phyloP scores from a whole-genome alignment of 2,888 invertebrate species.

The Andricus quercusramuli region DNA sequence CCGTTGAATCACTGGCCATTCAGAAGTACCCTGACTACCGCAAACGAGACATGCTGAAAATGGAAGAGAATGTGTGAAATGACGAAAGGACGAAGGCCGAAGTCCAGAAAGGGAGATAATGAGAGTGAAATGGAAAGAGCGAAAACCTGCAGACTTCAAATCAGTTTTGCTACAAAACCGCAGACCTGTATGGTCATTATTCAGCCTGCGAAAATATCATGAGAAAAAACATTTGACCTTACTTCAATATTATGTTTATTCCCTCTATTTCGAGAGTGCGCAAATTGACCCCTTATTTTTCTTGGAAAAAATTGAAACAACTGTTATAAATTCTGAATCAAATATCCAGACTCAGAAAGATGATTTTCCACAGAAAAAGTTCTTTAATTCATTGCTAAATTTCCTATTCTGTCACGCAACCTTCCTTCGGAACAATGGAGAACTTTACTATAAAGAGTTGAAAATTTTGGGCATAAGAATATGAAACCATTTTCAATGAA shows the following conservation, averaged over 20 bases:
- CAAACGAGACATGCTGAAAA: slow-evolving; percentile 37
- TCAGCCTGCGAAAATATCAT: slow-evolving; percentile 14
- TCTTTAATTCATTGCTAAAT: background rate
- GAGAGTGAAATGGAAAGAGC: slow-evolving; percentile 18
- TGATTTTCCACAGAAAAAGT: background rate
- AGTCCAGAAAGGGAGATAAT: slow-evolving; percentile 40
- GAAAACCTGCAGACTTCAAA: slow-evolving; percentile 9
- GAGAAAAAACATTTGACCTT: slow-evolving; percentile 18
- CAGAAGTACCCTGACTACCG: slow-evolving; percentile 23
- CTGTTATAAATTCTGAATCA: background rate
- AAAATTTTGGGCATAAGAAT: background rate
- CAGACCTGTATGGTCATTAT: slow-evolving; percentile 8
- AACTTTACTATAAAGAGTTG: background rate
- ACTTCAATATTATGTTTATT: slow-evolving; percentile 12
- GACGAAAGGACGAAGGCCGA: slow-evolving; percentile 34
- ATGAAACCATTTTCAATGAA: background rate
- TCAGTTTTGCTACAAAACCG: slow-evolving; percentile 27
- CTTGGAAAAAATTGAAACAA: background rate
- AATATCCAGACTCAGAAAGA: background rate
- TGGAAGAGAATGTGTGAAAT: slow-evolving; percentile 26
- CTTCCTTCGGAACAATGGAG: background rate
- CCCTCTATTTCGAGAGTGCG: background rate
- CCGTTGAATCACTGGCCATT: slow-evolving; percentile 40
- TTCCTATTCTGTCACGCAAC: background rate
- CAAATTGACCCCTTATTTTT: background rate